phyloP scores from a whole-genome alignment of 2,888 invertebrate species.

The Flexamia atlantica region DNA sequence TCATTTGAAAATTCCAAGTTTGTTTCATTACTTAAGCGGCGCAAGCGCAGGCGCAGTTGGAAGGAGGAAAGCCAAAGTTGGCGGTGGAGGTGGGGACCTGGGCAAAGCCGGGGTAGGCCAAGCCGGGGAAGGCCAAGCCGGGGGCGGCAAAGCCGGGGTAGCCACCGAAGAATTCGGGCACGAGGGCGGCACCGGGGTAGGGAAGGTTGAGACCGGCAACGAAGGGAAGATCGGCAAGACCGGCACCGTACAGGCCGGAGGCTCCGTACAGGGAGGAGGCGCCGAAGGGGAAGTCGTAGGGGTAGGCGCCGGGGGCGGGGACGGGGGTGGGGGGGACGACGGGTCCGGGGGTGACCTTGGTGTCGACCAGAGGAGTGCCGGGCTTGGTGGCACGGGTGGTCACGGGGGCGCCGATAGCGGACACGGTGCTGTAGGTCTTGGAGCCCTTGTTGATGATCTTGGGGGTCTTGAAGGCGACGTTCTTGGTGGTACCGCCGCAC shows the following conservation, averaged over 20 bases:
- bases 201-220: background rate
- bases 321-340: background rate
- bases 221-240: conserved; percentile 37
- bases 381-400: conserved; percentile 66
- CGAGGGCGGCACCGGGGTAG: conserved; percentile 9
- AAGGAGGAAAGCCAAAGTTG: too few relatives aligned
- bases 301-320: background rate
- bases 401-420: conserved; percentile 64
- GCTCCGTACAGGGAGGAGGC: background rate
- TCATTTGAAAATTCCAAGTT: background rate
- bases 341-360: conserved; percentile 53
- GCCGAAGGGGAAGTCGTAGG: background rate
- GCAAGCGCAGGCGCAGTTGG: conserved; percentile 33
- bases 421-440: conserved; percentile 72
- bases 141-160: background rate
- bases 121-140: conserved; percentile 44
- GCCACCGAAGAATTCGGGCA: conserved; percentile 10
- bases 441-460: conserved; percentile 71
- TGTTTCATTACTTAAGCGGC: background rate
- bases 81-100: background rate
- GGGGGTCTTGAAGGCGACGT: conserved; percentile 45
- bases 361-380: conserved; percentile 64
- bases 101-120: conserved; percentile 1
- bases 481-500: conserved; percentile 50
- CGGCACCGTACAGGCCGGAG: conserved; percentile 3